Evolutionary conservation across 1,140 invertebrate genomes (phyloP).

Genomic region (Drosophila cardini): DNA sequence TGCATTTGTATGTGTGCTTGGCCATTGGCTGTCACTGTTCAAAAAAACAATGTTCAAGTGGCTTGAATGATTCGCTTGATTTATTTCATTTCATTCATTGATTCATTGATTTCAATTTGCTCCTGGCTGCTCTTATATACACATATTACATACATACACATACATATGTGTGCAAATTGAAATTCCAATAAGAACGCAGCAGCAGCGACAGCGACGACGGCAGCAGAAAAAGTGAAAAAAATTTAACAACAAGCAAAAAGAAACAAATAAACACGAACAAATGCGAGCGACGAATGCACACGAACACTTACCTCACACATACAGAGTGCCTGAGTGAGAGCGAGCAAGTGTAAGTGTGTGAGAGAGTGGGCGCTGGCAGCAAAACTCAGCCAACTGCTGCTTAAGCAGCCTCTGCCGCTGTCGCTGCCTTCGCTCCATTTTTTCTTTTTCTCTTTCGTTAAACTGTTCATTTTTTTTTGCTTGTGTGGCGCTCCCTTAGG

Average conservation of each 20-base stretch:
- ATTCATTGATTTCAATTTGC: conserved; percentile 7
- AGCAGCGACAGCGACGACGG: conserved; percentile 10
- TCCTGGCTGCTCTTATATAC: conserved; percentile 33
- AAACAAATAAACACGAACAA: conserved; percentile 41
- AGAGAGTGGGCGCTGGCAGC: conserved; percentile 8
- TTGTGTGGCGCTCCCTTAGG: conserved; percentile 17
- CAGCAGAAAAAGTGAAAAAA: conserved; percentile 12
- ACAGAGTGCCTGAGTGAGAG: conserved; percentile 1
- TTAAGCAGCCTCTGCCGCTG: conserved; percentile 16
- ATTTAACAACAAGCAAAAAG: conserved; percentile 9
- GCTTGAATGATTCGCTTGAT: neutral
- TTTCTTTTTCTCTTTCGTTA: conserved; percentile 7
- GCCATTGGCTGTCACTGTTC: conserved; percentile 31
- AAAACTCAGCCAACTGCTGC: conserved; percentile 18
- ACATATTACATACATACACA: conserved; percentile 11
- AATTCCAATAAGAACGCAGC: conserved; percentile 72
- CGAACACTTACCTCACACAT: conserved; percentile 7
- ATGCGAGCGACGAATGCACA: conserved; percentile 25
- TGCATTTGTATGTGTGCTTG: conserved; percentile 22
- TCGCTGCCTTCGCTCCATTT: conserved; percentile 2
- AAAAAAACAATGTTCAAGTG: too few species aligned
- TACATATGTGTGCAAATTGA: conserved; percentile 39
- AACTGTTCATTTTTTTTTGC: conserved; percentile 20
- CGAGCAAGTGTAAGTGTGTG: conserved; percentile 1
- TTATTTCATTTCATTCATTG: neutral